Base-by-base conservation (phyloP, 2,797 vertebrate species). In the Falco rusticolus region DNA sequence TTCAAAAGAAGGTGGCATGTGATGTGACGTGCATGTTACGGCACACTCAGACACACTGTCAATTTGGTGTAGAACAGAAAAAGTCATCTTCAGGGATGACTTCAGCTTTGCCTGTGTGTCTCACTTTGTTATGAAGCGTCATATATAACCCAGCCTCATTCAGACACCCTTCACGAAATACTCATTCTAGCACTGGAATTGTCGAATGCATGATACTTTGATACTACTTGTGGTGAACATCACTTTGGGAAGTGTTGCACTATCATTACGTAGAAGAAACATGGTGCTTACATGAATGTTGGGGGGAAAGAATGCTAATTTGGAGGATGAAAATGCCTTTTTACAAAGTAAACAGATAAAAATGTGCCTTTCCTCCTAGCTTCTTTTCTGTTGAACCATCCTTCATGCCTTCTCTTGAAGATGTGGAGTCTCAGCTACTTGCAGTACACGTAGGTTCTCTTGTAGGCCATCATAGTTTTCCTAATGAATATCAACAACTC, bases 281-380 rank as follows among this genome's bases (percentile, higher is more conserved):
- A 3, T 5, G 5, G 14, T 57, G 29, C 5, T 83, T 22, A 5
- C 24, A n/a, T n/a, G 14, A 1, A 0, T 15, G 6, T 28, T 37
- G 11, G 0, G 8, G 2, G 13, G 7, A 43, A 7, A 18, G 2
- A 56, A 34, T 21, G 5, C n/a, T 33, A 14, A 26, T 72, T 16
- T 79, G 50, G 48, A 82, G 33, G 29, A 33, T 29, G 10, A 54
- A 93, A 84, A 91, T 53, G 3, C 1, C 24, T 43, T 59, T 77
- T 41, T 6, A 9, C 54, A 79, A 50, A 50, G 16, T 15, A 31
- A 75, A 19, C 6, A 37, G 13, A 11, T 63, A 34, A 93, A 91
- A 87, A n/a, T 4, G 1, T 0, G 16, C 11, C 3, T 66, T 70
- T 76, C 20, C 9, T 39, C 4, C 39, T 18, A 15, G 0, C 0